Evolutionary conservation across 2,888 invertebrate genomes (phyloP).

Genomic region (Phengaris alcon): DNA sequence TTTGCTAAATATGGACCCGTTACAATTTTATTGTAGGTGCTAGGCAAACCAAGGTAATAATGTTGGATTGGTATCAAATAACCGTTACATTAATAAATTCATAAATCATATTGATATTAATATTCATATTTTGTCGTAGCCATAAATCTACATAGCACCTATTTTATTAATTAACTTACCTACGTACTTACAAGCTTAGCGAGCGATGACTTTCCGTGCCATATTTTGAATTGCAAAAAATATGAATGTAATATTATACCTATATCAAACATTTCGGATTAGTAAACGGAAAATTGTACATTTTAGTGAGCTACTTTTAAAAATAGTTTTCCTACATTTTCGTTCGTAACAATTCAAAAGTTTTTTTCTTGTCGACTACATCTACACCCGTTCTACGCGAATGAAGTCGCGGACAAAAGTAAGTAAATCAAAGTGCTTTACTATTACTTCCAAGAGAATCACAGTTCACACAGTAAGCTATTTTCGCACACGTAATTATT

Average conservation of each 20-base stretch:
- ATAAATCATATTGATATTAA: not conserved
- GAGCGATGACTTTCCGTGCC: too few species aligned
- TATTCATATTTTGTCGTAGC: constrained; percentile 14
- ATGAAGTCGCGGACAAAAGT: not conserved
- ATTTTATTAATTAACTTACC: not conserved
- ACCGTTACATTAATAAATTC: not conserved
- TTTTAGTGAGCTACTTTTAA: too few species aligned
- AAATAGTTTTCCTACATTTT: too few species aligned
- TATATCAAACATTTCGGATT: too few species aligned
- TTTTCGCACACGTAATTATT: constrained; percentile 20
- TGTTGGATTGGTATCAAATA: not conserved
- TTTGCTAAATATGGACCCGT: not conserved
- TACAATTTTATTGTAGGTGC: not conserved
- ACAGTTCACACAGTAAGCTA: constrained; percentile 17
- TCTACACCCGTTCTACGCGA: too few species aligned
- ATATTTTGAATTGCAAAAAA: too few species aligned
- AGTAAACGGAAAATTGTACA: too few species aligned
- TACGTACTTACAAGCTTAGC: too few species aligned
- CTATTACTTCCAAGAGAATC: not conserved
- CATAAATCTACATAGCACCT: not conserved
- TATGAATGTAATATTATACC: too few species aligned
- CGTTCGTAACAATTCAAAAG: too few species aligned
- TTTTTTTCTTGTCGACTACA: not conserved
- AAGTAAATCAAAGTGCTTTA: not conserved
- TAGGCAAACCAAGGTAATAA: not conserved